Evolutionary conservation across 2,797 vertebrate species (phyloP).

Genomic region (Galagoides demidoff): DNA sequence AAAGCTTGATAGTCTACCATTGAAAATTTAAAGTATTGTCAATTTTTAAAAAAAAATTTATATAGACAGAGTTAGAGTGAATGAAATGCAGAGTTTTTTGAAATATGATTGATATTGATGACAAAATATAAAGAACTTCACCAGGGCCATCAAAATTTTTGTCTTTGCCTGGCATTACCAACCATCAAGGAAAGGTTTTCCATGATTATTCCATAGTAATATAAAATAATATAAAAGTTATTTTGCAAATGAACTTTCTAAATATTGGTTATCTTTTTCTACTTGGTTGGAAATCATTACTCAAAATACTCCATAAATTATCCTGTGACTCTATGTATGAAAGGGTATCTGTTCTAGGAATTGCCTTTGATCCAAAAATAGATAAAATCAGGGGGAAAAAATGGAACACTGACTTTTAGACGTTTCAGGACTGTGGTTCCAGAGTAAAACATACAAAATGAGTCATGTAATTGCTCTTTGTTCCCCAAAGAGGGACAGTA

Average conservation of each 20-base stretch:
- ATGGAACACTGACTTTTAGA: background rate
- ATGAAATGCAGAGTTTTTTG: background rate
- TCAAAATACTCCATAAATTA: slow-evolving; percentile 29
- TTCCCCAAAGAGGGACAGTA: background rate
- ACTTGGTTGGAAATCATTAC: background rate
- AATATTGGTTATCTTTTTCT: background rate
- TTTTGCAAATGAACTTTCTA: background rate
- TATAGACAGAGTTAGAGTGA: background rate
- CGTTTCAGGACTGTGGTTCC: background rate
- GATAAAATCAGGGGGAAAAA: background rate
- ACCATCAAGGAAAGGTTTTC: background rate
- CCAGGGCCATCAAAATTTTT: background rate
- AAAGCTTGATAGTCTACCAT: background rate
- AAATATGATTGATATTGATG: background rate
- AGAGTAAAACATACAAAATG: background rate
- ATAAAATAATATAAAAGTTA: background rate
- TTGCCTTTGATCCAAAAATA: background rate
- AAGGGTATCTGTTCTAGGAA: background rate
- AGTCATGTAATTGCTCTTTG: no score
- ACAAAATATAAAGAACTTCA: background rate
- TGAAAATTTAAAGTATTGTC: background rate
- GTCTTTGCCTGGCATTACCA: slow-evolving; percentile 5
- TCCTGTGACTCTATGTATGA: background rate
- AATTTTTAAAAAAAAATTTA: background rate
- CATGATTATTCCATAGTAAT: background rate